Percentiles rank a stretch among this genome's conserved stretches.
phyloP scores from a whole-genome alignment of 2,888 invertebrate species.

The Epiblema foenella region DNA sequence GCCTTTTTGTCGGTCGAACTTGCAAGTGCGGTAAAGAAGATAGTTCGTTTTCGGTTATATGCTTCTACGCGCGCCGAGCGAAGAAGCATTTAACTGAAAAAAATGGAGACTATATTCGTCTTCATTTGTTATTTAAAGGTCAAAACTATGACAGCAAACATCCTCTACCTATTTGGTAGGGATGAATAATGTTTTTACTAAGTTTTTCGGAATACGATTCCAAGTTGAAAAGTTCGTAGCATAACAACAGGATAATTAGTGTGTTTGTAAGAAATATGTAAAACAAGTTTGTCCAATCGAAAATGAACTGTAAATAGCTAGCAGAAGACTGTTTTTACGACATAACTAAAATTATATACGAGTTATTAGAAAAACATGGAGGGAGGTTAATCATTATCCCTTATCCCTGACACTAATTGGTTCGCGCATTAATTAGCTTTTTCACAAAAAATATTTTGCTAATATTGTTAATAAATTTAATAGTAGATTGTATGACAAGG shows the following conservation, averaged over 20 bases:
- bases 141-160: background rate
- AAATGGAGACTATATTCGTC: too few relatives aligned
- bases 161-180: background rate
- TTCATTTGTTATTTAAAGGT: background rate
- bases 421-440: constrained; percentile 16
- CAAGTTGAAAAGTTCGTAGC: constrained; percentile 1
- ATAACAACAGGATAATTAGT: background rate
- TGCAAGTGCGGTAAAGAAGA: too few relatives aligned
- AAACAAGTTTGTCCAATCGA: background rate
- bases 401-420: constrained; percentile 30
- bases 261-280: background rate
- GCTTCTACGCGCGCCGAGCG: too few relatives aligned
- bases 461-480: background rate
- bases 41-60: too few relatives aligned
- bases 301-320: background rate
- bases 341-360: background rate
- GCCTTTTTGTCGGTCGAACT: too few relatives aligned
- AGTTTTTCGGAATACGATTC: constrained; percentile 1
- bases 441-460: background rate
- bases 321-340: background rate
- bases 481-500: too few relatives aligned
- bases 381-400: constrained; percentile 7
- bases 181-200: constrained; percentile 1
- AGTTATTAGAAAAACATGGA: background rate
- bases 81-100: too few relatives aligned